Base-by-base conservation (phyloP, 1,140 invertebrate species). In the Scaptomyza pallida region DNA sequence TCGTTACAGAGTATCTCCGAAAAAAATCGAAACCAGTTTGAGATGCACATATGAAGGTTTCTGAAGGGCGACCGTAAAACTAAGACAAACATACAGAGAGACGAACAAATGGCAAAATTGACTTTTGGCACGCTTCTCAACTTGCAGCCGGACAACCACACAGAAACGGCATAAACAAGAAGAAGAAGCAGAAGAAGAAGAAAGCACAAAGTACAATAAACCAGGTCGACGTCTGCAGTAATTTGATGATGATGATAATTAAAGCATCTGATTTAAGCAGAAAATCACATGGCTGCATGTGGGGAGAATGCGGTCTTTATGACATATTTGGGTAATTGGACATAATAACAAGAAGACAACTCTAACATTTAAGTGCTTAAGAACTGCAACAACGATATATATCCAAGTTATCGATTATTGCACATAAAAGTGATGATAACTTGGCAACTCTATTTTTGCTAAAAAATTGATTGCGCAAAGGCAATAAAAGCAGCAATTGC, bases 41-140 rank as follows among this genome's bases (percentile, higher is more conserved):
- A 8, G 15, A 19, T 26, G 21, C 52, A 30, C 26, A 30, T 30
- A 30, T 30, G 26, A 30, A 37, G 19, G 64, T 71, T n/a, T 71
- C 21, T 44, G 37, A 33, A 43, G 60, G 35, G 16, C 21, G 57
- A 44, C 43, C 30, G n/a, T n/a, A n/a, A n/a, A n/a, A 16, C 56
- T 56, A 33, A 64, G 61, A 64, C 44, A n/a, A n/a, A 47, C 16
- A 9, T 30, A 35, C 9, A 35, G 23, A 26, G 23, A 26, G 26
- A 30, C 26, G 6, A 9, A 30, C 5, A 37, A n/a, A 33, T 51
- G 61, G 51, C 23, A 62, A 83, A n/a, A 83, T 83, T 83, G 80
- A 63, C 71, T 85, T 57, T 67, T 41, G 72, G 60, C 80, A 83
- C 80, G 79, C 80, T 83, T 68, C 79, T 75, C 72, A 79, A 72